Percentiles rank a stretch among this genome's conserved stretches.
phyloP scores from a whole-genome alignment of 2,797 vertebrate species.

The Halcyon chelicuti region DNA sequence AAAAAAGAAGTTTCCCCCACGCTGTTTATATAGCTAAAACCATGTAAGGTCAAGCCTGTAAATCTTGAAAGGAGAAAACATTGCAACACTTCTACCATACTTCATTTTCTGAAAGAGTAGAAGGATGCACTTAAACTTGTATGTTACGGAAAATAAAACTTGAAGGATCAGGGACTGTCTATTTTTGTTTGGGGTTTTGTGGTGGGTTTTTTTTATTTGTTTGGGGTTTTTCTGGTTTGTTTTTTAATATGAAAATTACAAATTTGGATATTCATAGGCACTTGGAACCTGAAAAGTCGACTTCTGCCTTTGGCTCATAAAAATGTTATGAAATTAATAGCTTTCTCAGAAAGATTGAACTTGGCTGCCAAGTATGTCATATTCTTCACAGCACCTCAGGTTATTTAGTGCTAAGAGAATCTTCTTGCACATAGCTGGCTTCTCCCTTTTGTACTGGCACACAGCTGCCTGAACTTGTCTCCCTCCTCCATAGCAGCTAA shows the following conservation, averaged over 20 bases:
- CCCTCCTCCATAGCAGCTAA: not conserved
- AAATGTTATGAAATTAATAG: not conserved
- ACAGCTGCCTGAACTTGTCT: not conserved
- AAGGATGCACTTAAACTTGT: not conserved
- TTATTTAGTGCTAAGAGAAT: not conserved
- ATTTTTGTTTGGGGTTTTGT: not conserved
- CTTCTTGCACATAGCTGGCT: not conserved
- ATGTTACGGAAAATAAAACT: not conserved
- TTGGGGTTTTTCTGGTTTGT: not conserved
- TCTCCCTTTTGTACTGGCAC: not conserved
- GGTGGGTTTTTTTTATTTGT: not conserved
- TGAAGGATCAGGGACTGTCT: not conserved
- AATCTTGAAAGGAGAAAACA: not conserved
- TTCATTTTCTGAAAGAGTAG: not conserved
- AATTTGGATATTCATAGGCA: not conserved
- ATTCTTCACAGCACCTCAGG: not conserved
- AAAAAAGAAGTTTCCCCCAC: fast-evolving
- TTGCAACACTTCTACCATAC: not conserved
- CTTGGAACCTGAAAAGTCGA: not conserved
- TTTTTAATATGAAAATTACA: not conserved
- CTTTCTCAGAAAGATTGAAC: not conserved
- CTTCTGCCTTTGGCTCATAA: not conserved
- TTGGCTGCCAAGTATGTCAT: not conserved
- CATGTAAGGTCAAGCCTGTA: not conserved
- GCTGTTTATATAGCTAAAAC: not conserved